Percentiles rank a stretch among this genome's conserved stretches.
Evolutionary conservation across 1,140 invertebrate genomes (phyloP).

Genomic region (Subanguina moxae): DNA sequence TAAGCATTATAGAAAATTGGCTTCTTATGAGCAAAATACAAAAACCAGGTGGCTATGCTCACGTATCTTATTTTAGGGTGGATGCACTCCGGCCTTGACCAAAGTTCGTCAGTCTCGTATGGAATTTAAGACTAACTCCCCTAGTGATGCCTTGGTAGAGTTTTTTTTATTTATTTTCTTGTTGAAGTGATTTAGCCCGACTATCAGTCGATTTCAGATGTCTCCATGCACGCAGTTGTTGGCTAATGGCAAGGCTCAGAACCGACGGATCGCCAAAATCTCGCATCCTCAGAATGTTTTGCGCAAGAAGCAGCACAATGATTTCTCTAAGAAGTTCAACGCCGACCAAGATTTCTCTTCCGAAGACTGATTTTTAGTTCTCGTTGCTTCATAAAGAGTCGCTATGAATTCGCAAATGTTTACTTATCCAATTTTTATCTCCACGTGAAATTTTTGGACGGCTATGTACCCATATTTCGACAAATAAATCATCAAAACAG

Average conservation of each 20-base stretch:
- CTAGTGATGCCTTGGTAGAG: not conserved
- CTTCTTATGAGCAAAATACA: too few species aligned
- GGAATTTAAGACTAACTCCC: slow-evolving; percentile 7
- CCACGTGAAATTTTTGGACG: too few species aligned
- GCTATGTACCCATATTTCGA: too few species aligned
- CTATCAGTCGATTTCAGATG: slow-evolving; percentile 1
- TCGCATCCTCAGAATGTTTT: slow-evolving; percentile 12
- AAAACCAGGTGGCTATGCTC: too few species aligned
- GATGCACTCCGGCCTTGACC: slow-evolving; percentile 9
- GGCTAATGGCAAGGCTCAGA: slow-evolving; percentile 6
- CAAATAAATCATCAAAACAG: too few species aligned
- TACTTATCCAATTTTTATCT: too few species aligned
- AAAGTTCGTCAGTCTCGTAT: slow-evolving; percentile 6
- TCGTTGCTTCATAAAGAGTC: too few species aligned
- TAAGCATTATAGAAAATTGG: too few species aligned
- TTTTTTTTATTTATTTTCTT: too few species aligned
- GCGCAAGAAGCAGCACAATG: slow-evolving; percentile 11
- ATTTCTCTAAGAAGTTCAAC: not conserved
- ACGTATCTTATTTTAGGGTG: not conserved
- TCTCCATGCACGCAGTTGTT: slow-evolving; percentile 10
- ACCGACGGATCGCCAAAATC: not conserved
- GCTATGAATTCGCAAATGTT: too few species aligned
- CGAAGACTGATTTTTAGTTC: not conserved
- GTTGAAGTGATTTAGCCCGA: not conserved
- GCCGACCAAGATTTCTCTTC: not conserved